phyloP scores from a whole-genome alignment of 35 echinoderm and acorn worm species.

The Hemicentrotus pulcherrimus region DNA sequence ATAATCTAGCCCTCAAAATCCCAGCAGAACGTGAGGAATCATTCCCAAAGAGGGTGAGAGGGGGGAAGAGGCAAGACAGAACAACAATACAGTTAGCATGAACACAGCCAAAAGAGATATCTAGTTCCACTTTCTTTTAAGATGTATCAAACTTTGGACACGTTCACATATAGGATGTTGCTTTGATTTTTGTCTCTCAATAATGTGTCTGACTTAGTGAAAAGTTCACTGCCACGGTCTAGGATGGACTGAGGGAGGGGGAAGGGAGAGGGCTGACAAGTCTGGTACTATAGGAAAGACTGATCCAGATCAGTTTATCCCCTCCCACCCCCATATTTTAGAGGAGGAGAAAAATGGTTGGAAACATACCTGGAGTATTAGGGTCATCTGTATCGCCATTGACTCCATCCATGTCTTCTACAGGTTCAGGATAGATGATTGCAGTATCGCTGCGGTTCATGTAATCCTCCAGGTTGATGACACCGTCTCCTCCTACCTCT shows the following conservation, averaged over 20 bases:
- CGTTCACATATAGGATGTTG: too few species aligned
- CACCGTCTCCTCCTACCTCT: conserved; percentile 38
- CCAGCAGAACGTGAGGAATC: conserved; percentile 40
- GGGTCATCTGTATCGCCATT: conserved; percentile 51
- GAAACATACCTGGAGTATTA: conserved; percentile 1
- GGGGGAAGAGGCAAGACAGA: background rate
- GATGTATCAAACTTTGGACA: too few species aligned
- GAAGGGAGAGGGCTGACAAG: too few species aligned
- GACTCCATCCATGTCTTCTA: conserved; percentile 61
- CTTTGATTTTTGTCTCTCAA: too few species aligned
- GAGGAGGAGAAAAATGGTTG: background rate
- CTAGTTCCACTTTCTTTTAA: too few species aligned
- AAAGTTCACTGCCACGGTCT: too few species aligned
- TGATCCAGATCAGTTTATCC: background rate
- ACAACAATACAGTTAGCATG: background rate
- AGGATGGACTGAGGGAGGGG: too few species aligned
- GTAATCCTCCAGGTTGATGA: conserved; percentile 64
- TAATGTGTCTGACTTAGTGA: too few species aligned
- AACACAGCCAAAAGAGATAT: too few species aligned
- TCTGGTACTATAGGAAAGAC: too few species aligned
- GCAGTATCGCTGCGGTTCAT: conserved; percentile 71
- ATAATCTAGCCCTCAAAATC: conserved; percentile 42
- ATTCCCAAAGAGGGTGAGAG: background rate
- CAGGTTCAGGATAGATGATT: conserved; percentile 70
- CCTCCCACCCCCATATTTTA: too few species aligned